Conservation (phyloP, 2,113 vertebrate genomes). For the Mystacornis crossleyi region DNA sequence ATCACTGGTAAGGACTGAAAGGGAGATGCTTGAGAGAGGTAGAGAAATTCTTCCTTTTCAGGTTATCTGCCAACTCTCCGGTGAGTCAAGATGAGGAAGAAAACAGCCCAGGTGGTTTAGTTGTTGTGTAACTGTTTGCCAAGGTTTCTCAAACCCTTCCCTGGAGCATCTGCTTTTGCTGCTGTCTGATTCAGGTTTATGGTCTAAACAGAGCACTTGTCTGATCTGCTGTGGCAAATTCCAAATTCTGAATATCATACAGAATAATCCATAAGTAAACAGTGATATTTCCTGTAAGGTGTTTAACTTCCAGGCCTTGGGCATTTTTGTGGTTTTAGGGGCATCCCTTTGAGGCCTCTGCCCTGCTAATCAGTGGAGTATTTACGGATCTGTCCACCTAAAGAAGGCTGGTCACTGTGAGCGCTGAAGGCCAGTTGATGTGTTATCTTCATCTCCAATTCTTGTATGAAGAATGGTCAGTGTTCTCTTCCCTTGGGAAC, state of each 20-base stretch:
- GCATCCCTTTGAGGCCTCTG: neutral
- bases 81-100: neutral
- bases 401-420: fast-evolving
- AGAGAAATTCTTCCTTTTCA: neutral
- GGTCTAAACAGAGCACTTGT: neutral
- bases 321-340: neutral
- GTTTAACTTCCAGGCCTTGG: neutral
- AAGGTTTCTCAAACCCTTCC: neutral
- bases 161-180: neutral
- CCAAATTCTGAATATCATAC: neutral
- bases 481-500: neutral
- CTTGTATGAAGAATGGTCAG: neutral
- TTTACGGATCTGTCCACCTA: neutral
- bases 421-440: neutral
- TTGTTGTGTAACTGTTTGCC: neutral
- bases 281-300: neutral
- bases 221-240: neutral
- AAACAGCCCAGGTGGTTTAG: neutral
- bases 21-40: neutral
- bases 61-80: neutral
- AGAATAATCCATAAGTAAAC: neutral
- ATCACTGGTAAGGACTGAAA: neutral
- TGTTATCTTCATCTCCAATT: neutral
- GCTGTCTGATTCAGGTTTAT: neutral
- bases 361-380: neutral